Evolutionary conservation across 2,888 invertebrate genomes (phyloP).

Genomic region (Conomelus anceps): DNA sequence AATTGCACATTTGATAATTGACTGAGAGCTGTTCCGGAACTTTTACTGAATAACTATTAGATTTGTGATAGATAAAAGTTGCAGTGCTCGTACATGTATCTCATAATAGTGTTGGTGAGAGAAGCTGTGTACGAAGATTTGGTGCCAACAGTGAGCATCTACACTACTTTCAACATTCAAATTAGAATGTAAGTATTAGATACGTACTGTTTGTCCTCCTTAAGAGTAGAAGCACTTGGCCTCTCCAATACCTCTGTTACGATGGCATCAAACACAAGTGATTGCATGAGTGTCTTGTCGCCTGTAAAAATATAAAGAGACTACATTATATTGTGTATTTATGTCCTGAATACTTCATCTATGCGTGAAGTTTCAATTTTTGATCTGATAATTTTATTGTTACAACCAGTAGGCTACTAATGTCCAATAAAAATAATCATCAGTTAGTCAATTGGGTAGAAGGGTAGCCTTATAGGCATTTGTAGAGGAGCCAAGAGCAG

Average conservation of each 20-base stretch:
- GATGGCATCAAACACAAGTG: constrained; percentile 82
- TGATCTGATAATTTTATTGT: no score
- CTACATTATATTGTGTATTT: no score
- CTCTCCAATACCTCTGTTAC: constrained; percentile 77
- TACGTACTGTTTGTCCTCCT: constrained; percentile 74
- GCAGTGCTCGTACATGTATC: neutral
- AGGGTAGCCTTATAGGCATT: no score
- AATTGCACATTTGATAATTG: no score
- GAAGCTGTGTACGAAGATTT: neutral
- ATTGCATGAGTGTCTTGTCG: constrained; percentile 85
- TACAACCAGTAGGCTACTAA: no score
- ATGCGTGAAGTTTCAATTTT: no score
- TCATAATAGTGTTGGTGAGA: neutral
- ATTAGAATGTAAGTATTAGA: constrained; percentile 21
- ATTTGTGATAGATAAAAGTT: neutral
- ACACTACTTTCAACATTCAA: neutral
- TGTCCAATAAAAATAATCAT: no score
- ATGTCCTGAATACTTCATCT: no score
- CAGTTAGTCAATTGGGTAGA: no score
- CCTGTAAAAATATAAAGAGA: constrained; percentile 50
- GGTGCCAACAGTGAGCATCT: neutral
- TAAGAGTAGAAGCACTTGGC: constrained; percentile 44
- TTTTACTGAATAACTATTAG: neutral
- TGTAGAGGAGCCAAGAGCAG: no score
- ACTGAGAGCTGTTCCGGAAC: neutral